Base-by-base conservation (phyloP, 1,140 invertebrate species). In the Lepidostoma basale region DNA sequence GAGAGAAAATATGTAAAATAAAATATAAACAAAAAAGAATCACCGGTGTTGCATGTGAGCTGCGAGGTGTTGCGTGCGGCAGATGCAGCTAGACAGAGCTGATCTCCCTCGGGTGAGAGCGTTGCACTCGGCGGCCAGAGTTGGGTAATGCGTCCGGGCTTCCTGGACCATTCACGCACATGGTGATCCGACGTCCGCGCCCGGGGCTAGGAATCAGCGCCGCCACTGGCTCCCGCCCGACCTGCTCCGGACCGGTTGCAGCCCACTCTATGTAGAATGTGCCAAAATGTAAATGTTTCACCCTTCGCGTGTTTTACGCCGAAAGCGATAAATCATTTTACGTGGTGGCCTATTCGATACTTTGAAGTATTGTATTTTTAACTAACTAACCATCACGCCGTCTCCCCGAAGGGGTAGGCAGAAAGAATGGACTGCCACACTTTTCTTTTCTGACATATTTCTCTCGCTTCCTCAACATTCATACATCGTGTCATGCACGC, bases 11-110 rank as follows among this genome's bases (percentile, higher is more conserved):
- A n/a, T n/a, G n/a, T n/a, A n/a, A n/a, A n/a, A n/a, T n/a, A n/a
- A n/a, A n/a, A n/a, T n/a, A n/a, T n/a, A n/a, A n/a, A n/a, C n/a
- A n/a, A n/a, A n/a, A n/a, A n/a, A n/a, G n/a, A n/a, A n/a, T n/a
- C n/a, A 36, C 10, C 10, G 40, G 8, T 16, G 26, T 54, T 14
- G 26, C 6, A 28, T 54, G 49, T 54, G 20, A 56, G 52, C 18
- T 16, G 52, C 33, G 16, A 30, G 49, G 26, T 18, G 30, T 56
- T 56, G 52, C 52, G 52, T 56, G 52, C 16, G 18, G 52, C 30
- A 56, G 52, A 33, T 56, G 52, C 28, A 33, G 52, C 52, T 56
- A 56, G 52, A 56, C 52, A 56, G 45, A 49, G n/a, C 45, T 49
- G 52, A 30, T 56, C 30, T 56, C 30, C 8, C 36, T 36, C 36